Percentiles rank a stretch among this genome's conserved stretches.
These are phyloP conservation scores for Martes flavigula DNA, from an alignment of 2,797 vertebrate genomes.

Conservation along the genomic window DNA sequence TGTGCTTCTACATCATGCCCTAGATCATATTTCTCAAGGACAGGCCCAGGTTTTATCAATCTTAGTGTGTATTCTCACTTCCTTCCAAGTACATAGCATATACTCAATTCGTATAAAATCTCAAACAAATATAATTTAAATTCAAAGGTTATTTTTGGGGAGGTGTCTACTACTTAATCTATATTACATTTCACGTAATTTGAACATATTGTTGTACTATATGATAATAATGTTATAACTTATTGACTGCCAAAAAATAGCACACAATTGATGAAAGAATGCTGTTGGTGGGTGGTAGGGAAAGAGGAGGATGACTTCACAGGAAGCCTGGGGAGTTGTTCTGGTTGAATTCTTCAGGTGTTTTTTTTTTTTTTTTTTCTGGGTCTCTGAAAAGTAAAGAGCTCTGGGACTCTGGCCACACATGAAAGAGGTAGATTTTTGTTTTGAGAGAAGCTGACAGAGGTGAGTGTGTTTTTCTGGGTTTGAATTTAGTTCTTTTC, in stretches of 20 bases:
- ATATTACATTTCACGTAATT: background rate
- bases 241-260: conserved; percentile 1
- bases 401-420: conserved; percentile 29
- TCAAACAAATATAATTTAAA: background rate
- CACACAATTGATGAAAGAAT: background rate
- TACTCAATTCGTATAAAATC: background rate
- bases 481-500: conserved; percentile 67
- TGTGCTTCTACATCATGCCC: background rate
- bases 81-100: background rate
- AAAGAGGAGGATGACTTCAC: background rate
- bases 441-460: conserved; percentile 62
- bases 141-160: conserved; percentile 35
- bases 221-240: background rate
- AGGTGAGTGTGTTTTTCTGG: conserved; percentile 56
- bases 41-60: background rate
- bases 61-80: background rate
- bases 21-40: background rate
- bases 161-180: background rate
- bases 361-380: background rate
- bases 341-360: conserved; percentile 9
- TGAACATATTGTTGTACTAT: conserved; percentile 36
- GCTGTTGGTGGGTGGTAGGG: background rate
- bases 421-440: conserved; percentile 66
- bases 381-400: conserved; percentile 37
- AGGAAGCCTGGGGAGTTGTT: conserved; percentile 4